Evolutionary conservation across 1,140 invertebrate species (phyloP).

Genomic region (Micrasema longulum): DNA sequence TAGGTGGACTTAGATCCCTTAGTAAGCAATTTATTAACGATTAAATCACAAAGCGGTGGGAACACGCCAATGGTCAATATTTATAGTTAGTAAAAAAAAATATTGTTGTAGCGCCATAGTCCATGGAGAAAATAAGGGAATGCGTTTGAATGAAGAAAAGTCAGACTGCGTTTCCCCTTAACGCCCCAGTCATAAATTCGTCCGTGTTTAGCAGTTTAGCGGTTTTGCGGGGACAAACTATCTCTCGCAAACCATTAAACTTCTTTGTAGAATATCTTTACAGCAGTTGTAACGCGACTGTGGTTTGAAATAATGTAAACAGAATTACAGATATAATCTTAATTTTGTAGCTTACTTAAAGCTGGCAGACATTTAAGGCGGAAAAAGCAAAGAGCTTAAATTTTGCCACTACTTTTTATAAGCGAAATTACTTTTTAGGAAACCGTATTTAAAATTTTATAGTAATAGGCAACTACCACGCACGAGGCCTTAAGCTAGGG

Average conservation of each 20-base stretch:
- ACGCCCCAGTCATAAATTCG: neutral
- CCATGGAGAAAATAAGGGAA: neutral
- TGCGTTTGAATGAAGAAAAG: too few species aligned
- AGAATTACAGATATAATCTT: neutral
- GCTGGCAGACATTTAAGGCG: neutral
- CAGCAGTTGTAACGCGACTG: neutral
- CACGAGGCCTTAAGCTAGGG: too few species aligned
- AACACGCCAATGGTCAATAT: too few species aligned
- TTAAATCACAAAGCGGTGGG: neutral
- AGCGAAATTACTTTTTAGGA: neutral
- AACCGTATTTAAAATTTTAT: neutral
- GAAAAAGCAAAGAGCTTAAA: too few species aligned
- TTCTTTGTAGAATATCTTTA: neutral
- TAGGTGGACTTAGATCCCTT: neutral
- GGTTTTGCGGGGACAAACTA: neutral
- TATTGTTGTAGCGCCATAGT: neutral
- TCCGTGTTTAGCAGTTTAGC: neutral
- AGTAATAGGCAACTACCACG: too few species aligned
- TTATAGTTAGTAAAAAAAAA: neutral
- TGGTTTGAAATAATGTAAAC: neutral
- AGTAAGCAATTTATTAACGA: neutral
- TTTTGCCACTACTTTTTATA: neutral
- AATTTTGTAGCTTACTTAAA: neutral
- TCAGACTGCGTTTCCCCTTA: too few species aligned
- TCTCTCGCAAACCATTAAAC: slow-evolving; percentile 6